Percentiles rank a stretch among this genome's conserved stretches.
phyloP scores from a whole-genome alignment of 2,113 vertebrate species.

The cattle (Bos taurus) region DNA sequence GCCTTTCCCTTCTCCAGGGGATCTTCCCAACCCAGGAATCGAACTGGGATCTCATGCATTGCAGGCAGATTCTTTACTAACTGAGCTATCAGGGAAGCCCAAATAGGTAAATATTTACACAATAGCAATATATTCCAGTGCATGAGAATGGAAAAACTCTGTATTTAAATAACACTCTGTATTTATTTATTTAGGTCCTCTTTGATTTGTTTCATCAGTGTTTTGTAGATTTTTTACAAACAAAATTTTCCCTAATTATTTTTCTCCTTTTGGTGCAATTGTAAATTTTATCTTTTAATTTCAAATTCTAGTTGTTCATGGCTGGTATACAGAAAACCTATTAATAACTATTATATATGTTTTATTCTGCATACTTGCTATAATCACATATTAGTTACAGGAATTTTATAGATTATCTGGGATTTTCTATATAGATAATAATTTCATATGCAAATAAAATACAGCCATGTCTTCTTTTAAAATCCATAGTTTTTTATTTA shows the following conservation, averaged over 20 bases:
- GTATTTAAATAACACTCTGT: neutral
- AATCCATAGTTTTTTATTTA: neutral
- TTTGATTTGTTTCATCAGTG: neutral
- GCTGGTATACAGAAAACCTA: neutral
- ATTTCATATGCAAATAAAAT: neutral
- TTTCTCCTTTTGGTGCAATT: neutral
- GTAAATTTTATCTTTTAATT: neutral
- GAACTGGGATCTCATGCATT: neutral
- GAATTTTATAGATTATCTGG: neutral
- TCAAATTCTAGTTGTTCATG: neutral
- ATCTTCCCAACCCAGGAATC: neutral
- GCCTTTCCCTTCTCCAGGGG: neutral
- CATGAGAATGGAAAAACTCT: neutral
- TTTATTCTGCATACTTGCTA: neutral
- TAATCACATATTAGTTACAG: neutral
- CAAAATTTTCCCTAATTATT: neutral
- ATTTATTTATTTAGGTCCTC: neutral
- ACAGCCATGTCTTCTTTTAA: neutral
- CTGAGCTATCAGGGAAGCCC: neutral
- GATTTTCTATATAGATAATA: neutral
- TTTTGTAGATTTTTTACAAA: neutral
- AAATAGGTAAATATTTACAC: neutral
- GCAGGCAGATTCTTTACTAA: neutral
- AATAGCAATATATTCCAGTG: neutral
- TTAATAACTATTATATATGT: neutral